Evolutionary conservation across 2,888 invertebrate species (phyloP).

Genomic region (Busseola fusca): DNA sequence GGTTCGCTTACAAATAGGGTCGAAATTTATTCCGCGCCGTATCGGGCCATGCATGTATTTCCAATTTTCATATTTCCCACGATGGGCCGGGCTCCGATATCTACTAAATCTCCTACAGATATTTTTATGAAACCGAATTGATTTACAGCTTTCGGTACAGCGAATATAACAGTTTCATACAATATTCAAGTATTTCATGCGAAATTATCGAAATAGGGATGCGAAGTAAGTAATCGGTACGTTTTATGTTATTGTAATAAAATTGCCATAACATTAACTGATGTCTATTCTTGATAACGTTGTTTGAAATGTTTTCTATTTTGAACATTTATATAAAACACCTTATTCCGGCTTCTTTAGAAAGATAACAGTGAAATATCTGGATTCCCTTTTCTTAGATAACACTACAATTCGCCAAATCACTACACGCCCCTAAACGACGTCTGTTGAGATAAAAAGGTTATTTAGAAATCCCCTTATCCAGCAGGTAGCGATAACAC

Average conservation of each 20-base stretch:
- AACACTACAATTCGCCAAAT: slow-evolving; percentile 53
- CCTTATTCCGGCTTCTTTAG: slow-evolving; percentile 1
- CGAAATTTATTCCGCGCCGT: slow-evolving; percentile 81
- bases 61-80: slow-evolving; percentile 88
- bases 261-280: background rate
- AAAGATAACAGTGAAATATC: slow-evolving; percentile 33
- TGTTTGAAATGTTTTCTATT: slow-evolving; percentile 10
- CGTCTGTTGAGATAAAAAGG: slow-evolving; percentile 57
- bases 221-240: slow-evolving; percentile 12
- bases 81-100: slow-evolving; percentile 73
- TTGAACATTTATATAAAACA: background rate
- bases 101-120: slow-evolving; percentile 81
- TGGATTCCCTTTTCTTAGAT: slow-evolving; percentile 32
- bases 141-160: slow-evolving; percentile 73
- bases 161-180: slow-evolving; percentile 61
- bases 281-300: slow-evolving; percentile 1
- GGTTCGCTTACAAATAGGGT: slow-evolving; percentile 80
- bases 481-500: slow-evolving; percentile 59
- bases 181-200: slow-evolving; percentile 59
- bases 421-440: slow-evolving; percentile 55
- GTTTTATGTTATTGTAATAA: slow-evolving; percentile 23
- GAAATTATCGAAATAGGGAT: slow-evolving; percentile 44
- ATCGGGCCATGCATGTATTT: slow-evolving; percentile 76
- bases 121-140: slow-evolving; percentile 83
- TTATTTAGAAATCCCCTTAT: slow-evolving; percentile 55